Percentiles rank a stretch among this genome's conserved stretches.
phyloP scores from a whole-genome alignment of 2,888 invertebrate species.

The Drosophila picticornis region DNA sequence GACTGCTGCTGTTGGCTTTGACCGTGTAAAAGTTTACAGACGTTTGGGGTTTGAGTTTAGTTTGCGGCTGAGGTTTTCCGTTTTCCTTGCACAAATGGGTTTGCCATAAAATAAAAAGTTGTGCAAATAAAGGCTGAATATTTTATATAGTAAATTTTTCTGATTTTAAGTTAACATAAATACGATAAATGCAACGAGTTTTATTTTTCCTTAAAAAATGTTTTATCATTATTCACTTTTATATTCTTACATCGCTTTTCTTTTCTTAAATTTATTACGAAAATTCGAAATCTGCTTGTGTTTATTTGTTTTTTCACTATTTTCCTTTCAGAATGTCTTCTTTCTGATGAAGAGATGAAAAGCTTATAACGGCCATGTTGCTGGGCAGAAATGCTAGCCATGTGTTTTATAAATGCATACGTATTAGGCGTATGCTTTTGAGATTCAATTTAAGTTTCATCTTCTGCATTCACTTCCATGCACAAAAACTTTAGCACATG shows the following conservation, averaged over 20 bases:
- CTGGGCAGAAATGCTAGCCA: not conserved
- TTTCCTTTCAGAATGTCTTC: not conserved
- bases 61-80: constrained; percentile 12
- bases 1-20: constrained; percentile 42
- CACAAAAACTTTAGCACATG: not conserved
- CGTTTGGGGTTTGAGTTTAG: constrained; percentile 24
- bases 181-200: not conserved
- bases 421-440: not conserved
- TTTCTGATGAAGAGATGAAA: not conserved
- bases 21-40: constrained; percentile 38
- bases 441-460: not conserved
- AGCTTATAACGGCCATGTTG: not conserved
- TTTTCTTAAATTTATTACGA: not conserved
- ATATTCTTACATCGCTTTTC: not conserved
- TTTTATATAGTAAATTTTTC: not conserved
- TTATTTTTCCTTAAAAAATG: not conserved
- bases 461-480: constrained; percentile 3
- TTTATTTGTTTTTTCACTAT: not conserved
- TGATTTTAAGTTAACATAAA: not conserved
- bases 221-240: not conserved
- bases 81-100: not conserved
- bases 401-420: not conserved
- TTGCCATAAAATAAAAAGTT: constrained; percentile 2
- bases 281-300: not conserved
- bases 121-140: not conserved